These are phyloP conservation scores for Prietella phreatophila DNA, from an alignment of 2,113 vertebrate species.

Conservation along the genomic window DNA sequence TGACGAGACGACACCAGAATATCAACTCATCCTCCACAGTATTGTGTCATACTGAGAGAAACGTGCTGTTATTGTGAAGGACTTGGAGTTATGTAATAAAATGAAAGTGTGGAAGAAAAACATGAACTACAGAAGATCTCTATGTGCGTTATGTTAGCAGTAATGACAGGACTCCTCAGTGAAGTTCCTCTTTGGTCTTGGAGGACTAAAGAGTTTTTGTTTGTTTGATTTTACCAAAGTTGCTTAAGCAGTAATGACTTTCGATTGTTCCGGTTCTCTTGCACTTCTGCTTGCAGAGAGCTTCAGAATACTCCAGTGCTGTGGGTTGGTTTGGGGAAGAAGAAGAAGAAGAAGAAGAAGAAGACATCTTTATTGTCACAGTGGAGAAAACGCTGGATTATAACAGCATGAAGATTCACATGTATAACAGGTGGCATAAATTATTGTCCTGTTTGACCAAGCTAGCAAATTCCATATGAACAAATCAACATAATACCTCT, in stretches of 20 bases:
- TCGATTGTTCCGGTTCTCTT: constrained; percentile 76
- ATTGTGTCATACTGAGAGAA: not conserved
- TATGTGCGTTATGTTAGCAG: not conserved
- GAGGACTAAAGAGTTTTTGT: not conserved
- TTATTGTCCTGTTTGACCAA: constrained; percentile 13
- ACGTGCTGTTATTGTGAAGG: not conserved
- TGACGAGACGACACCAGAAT: constrained; percentile 1
- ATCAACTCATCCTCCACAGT: constrained; percentile 44
- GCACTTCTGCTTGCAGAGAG: constrained; percentile 81
- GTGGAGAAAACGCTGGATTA: not conserved
- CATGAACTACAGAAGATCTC: not conserved
- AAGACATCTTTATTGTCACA: not conserved
- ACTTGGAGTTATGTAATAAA: not conserved
- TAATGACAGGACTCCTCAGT: not conserved
- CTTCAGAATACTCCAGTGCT: constrained; percentile 77
- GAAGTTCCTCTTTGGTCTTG: not conserved
- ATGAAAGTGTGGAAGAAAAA: not conserved
- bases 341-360: constrained; percentile 47
- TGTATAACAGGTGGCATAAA: not conserved
- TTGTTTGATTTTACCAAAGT: constrained; percentile 75
- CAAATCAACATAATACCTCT: not conserved
- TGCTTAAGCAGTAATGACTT: constrained; percentile 82
- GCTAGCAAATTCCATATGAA: constrained; percentile 24
- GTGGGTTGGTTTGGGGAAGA: not conserved
- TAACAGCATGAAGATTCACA: not conserved